phyloP scores from a whole-genome alignment of 2,888 invertebrate genomes.

The Dascillus cervinus region DNA sequence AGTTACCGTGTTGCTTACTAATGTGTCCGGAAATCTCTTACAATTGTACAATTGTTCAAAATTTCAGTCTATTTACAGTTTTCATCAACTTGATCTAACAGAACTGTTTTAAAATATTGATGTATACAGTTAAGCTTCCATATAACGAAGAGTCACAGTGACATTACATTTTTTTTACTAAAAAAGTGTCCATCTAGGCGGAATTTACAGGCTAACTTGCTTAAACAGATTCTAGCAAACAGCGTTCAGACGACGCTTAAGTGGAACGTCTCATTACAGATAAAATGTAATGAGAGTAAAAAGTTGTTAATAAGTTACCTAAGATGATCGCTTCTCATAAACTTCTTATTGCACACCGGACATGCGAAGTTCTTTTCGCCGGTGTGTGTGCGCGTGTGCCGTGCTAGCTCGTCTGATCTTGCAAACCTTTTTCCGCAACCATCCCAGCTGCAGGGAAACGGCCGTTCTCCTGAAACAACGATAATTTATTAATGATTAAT shows the following conservation, averaged over 20 bases:
- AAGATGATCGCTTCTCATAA: conserved; percentile 59
- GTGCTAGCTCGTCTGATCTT: conserved; percentile 55
- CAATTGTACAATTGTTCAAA: too few species aligned
- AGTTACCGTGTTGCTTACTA: too few species aligned
- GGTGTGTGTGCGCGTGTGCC: conserved; percentile 57
- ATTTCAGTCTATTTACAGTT: too few species aligned
- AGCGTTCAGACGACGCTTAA: too few species aligned
- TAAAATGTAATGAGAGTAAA: conserved; percentile 6
- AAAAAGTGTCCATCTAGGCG: neutral
- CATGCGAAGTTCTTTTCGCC: conserved; percentile 59
- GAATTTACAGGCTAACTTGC: neutral
- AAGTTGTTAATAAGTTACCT: conserved; percentile 36
- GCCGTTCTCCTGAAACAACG: conserved; percentile 50
- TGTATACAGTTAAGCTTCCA: too few species aligned
- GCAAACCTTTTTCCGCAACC: conserved; percentile 58
- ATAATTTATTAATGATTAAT: too few species aligned
- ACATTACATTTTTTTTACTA: neutral
- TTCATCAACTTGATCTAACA: too few species aligned
- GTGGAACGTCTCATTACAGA: conserved; percentile 8
- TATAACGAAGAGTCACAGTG: too few species aligned
- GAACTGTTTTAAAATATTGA: too few species aligned
- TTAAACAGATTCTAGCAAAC: neutral
- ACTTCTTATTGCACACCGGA: conserved; percentile 55
- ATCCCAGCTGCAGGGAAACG: conserved; percentile 55
- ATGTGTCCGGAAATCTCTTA: too few species aligned